Evolutionary conservation across 1,140 invertebrate species (phyloP), one percentile per base, ranked within the genome.

Genomic region (Rhyzopertha dominica): DNA sequence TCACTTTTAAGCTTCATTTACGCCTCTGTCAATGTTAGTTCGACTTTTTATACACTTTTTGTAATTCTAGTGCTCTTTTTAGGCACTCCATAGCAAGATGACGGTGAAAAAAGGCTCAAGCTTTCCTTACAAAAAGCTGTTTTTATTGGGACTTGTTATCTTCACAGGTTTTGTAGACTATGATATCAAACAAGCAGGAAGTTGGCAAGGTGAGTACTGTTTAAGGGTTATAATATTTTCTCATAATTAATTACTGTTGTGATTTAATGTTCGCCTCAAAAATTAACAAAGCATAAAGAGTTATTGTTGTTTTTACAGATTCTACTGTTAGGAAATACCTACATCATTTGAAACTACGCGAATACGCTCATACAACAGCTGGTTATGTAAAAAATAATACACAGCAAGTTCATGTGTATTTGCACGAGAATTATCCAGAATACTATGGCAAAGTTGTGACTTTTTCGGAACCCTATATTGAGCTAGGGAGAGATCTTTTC

Each of bases 391-490:
- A 69, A 65, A 20, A 65, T 74, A n/a, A n/a, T n/a, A n/a, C n/a
- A n/a, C n/a, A n/a, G n/a, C n/a, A n/a, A n/a, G 74, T 74, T 8
- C 77, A 79, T 44, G 69, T 77, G 45, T 81, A 76, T 71, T 59
- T 81, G 28, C 77, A 85, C 54, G 70, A 76, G 13, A 78, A 75
- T 57, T 76, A 77, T n/a, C 84, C 83, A 1, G 68, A 78, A 12
- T 82, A 82, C 56, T 79, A 79, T 31, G 69, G 73, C 32, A 63
- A 66, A 28, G 68, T 72, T n/a, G 56, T 68, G n/a, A 73, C 77
- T 28, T 59, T 73, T 18, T 67, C 69, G 13, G 69, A 72, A 51
- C 78, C 82, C 0, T 85, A 83, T 54, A 54, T 73, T 2, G 73
- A 79, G 62, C 70, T 85, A 12, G 59, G 71, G 0, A 67, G 64